These are phyloP conservation scores for Ceratosolen solmsi DNA, from an alignment of 1,140 invertebrate genomes.

Conservation along the genomic window DNA sequence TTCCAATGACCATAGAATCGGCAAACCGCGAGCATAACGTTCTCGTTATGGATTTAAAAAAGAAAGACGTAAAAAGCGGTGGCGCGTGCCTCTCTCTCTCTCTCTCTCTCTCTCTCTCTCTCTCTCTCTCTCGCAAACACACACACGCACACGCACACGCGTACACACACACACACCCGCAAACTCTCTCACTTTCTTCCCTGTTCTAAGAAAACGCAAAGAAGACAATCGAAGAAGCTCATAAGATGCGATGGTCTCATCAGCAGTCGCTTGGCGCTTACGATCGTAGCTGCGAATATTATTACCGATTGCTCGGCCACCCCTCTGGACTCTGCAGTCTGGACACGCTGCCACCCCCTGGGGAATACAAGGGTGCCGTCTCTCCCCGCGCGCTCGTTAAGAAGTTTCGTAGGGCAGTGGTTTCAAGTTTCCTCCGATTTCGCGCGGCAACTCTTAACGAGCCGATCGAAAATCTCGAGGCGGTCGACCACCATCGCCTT, in stretches of 20 bases:
- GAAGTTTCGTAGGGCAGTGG: slow-evolving; percentile 7
- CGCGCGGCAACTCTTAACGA: background rate
- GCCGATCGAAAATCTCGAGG: slow-evolving; percentile 9
- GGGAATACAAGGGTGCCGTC: background rate
- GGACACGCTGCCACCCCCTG: background rate
- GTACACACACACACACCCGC: too few species aligned
- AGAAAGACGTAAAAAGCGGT: background rate
- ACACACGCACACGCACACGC: background rate
- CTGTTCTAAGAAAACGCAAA: too few species aligned
- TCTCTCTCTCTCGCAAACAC: background rate
- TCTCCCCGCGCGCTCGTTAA: slow-evolving; percentile 14
- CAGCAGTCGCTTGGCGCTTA: slow-evolving; percentile 9
- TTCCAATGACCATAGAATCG: background rate
- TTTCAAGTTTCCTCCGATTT: slow-evolving; percentile 4
- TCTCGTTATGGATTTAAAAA: background rate
- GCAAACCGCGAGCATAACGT: background rate
- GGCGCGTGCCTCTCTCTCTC: background rate
- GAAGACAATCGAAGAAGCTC: background rate
- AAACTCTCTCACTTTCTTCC: too few species aligned
- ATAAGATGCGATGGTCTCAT: background rate
- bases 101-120: background rate
- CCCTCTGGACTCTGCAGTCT: background rate
- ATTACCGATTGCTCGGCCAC: background rate
- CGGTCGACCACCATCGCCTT: too few species aligned
- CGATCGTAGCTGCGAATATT: slow-evolving; percentile 31